Evolutionary conservation across 2,797 vertebrate species (phyloP).

Genomic region (Cyclura pinguis): DNA sequence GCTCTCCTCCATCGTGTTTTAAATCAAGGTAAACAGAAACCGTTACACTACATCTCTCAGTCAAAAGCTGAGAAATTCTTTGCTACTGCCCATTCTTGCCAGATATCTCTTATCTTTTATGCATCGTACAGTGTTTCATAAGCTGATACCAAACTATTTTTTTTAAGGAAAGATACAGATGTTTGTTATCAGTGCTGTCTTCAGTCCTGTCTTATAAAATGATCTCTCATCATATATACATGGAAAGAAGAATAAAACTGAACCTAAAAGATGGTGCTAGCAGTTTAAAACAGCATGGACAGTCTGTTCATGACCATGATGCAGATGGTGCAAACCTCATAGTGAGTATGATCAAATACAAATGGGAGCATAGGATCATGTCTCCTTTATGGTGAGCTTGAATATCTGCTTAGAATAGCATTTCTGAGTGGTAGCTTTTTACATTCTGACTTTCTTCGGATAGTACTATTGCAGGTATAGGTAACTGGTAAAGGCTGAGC

Average conservation of each 20-base stretch:
- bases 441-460: background rate
- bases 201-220: background rate
- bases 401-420: background rate
- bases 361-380: background rate
- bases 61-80: background rate
- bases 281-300: background rate
- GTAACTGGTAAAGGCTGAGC: no score
- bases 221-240: background rate
- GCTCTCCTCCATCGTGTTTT: background rate
- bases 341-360: background rate
- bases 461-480: no score
- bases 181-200: background rate
- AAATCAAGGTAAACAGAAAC: conserved; percentile 13
- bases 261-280: background rate
- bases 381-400: background rate
- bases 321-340: background rate
- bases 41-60: background rate
- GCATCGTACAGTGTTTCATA: background rate
- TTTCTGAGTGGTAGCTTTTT: background rate
- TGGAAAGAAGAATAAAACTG: background rate
- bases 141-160: background rate
- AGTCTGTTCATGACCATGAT: no score
- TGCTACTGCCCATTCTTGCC: background rate
- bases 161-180: background rate
- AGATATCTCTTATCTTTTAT: background rate